Percentiles rank a stretch among this genome's conserved stretches.
Evolutionary conservation across 2,113 vertebrate genomes (phyloP).

Genomic region (Podiceps cristatus): DNA sequence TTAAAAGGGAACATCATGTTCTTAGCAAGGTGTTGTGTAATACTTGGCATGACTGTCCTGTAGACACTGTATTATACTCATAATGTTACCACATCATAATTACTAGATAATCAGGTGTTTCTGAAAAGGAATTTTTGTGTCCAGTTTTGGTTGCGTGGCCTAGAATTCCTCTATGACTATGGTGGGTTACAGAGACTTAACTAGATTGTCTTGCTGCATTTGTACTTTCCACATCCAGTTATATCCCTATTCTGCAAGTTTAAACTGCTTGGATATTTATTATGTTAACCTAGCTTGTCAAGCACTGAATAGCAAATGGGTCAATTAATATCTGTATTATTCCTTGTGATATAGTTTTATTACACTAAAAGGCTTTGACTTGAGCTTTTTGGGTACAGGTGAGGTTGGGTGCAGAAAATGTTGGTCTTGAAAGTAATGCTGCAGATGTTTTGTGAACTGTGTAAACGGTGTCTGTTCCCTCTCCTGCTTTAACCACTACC

Average conservation of each 20-base stretch:
- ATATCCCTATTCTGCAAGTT: not conserved
- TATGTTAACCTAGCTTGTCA: not conserved
- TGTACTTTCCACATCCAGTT: not conserved
- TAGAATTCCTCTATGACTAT: not conserved
- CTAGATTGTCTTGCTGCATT: not conserved
- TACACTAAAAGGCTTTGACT: not conserved
- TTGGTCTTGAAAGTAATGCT: not conserved
- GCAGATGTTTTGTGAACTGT: not conserved
- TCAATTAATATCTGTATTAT: not conserved
- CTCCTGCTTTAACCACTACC: not conserved
- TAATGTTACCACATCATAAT: slow-evolving; percentile 38
- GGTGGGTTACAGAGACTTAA: not conserved
- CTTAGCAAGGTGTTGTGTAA: slow-evolving; percentile 36
- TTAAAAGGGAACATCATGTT: slow-evolving; percentile 36
- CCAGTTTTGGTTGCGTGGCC: not conserved
- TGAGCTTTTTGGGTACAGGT: not conserved
- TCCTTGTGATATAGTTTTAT: not conserved
- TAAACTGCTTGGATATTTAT: not conserved
- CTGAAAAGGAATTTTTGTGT: slow-evolving; percentile 35
- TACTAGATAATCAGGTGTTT: slow-evolving; percentile 21
- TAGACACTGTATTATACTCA: not conserved
- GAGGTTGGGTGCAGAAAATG: not conserved
- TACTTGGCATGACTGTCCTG: slow-evolving; percentile 1
- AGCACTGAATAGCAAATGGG: not conserved
- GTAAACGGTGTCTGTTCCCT: not conserved